phyloP scores from a whole-genome alignment of 2,113 vertebrate species.

The Gallinago undulata region DNA sequence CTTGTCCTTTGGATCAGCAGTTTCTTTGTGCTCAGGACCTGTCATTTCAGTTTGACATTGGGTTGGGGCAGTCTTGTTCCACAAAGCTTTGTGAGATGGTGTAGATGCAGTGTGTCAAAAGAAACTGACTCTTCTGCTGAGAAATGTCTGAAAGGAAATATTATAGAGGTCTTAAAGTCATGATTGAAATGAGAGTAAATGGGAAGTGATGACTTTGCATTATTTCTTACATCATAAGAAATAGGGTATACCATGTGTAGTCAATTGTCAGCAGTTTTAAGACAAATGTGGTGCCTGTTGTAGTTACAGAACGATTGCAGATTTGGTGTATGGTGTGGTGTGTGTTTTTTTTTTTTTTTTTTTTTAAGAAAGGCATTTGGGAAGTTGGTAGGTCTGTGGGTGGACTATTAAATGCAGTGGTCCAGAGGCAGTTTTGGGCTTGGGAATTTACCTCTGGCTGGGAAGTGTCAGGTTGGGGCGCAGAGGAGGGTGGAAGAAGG shows the following conservation, averaged over 20 bases:
- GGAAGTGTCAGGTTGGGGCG: accelerated
- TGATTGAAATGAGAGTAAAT: accelerated
- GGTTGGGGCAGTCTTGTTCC: not conserved
- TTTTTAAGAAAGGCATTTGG: not conserved
- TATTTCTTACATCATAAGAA: not conserved
- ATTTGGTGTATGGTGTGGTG: too few relatives aligned
- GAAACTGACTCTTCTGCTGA: not conserved
- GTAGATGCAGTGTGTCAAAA: not conserved
- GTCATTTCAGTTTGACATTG: accelerated
- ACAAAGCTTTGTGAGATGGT: not conserved
- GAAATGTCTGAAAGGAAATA: not conserved
- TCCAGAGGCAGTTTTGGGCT: not conserved
- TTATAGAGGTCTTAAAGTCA: not conserved
- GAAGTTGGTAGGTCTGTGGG: not conserved
- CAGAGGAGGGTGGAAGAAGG: not conserved
- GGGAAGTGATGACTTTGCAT: not conserved
- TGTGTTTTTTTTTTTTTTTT: too few relatives aligned
- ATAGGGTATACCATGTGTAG: accelerated
- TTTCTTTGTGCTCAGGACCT: not conserved
- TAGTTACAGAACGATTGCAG: not conserved
- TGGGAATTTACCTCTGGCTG: not conserved
- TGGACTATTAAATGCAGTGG: not conserved
- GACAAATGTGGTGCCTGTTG: not conserved
- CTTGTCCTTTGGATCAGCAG: not conserved
- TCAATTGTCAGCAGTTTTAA: not conserved